Conservation (phyloP, 2,888 invertebrate genomes). For the Meteorus cinctellus region DNA sequence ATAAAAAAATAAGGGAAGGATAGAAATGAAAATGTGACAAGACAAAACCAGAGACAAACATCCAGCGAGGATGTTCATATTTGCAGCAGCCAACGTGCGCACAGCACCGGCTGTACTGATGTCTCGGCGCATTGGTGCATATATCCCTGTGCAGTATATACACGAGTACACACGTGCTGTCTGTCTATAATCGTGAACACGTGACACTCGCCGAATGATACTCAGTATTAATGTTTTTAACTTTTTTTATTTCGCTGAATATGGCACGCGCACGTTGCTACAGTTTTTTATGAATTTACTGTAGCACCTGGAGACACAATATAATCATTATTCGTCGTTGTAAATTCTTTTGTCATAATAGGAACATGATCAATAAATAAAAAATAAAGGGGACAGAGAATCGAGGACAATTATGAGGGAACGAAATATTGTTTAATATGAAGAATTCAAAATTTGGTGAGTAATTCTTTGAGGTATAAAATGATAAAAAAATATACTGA, state of each 20-base stretch:
- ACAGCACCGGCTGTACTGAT: constrained; percentile 8
- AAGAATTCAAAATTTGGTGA: too few relatives aligned
- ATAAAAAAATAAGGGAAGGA: constrained; percentile 13
- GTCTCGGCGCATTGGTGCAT: constrained; percentile 40
- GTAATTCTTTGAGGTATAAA: too few relatives aligned
- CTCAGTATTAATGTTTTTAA: background rate
- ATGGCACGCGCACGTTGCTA: too few relatives aligned
- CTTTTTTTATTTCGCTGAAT: background rate
- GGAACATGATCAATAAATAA: too few relatives aligned
- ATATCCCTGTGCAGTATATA: constrained; percentile 30
- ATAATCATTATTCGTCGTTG: too few relatives aligned
- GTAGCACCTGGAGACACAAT: too few relatives aligned
- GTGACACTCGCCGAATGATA: constrained; percentile 12
- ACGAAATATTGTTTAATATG: too few relatives aligned
- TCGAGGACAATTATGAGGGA: too few relatives aligned
- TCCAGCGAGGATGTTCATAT: background rate
- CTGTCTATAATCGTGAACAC: constrained; percentile 32
- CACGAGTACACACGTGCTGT: constrained; percentile 33
- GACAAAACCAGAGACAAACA: background rate
- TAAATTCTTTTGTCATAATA: too few relatives aligned
- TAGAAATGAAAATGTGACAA: background rate
- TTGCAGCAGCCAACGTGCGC: background rate
- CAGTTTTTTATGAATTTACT: too few relatives aligned
- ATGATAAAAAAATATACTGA: too few relatives aligned
- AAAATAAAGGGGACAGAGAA: too few relatives aligned